Base-by-base conservation (phyloP, 2,888 invertebrate species). In the Spilosoma lubricipeda region DNA sequence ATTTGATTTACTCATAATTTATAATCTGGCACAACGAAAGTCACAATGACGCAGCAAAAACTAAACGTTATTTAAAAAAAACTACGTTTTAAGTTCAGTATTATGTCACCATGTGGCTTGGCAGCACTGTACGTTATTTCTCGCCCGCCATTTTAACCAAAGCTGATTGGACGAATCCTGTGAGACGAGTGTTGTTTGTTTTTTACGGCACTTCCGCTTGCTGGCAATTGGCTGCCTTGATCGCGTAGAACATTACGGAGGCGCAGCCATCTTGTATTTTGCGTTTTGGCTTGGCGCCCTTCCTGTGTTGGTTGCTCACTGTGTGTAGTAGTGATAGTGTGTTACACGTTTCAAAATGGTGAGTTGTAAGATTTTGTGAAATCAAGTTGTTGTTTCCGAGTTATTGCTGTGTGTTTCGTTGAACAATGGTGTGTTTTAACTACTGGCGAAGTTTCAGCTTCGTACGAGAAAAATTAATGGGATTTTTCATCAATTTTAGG, bases 401-500 rank as follows among this genome's bases (percentile, higher is more conserved):
- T 82, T 91, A 88, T 92, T 89, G 86, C 85, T 87, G 90, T 92
- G 91, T 89, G 81, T 89, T 92, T 91, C 81, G 86, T 85, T 91
- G 91, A 80, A 89, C 86, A 86, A 89, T 88, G 85, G 85, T 94
- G 91, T 94, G 85, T 87, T 90, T 88, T 90, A 91, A 87, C 71
- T 90, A 88, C 96, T 96, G 95, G 93, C 96, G 86, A 96, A 97
- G 93, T 97, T 97, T 96, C 94, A 95, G 89, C 89, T 77, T 80
- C 83, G 95, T 96, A 95, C 88, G 94, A 95, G 89, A 80, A 93
- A 96, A 96, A 95, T 96, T 96, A 96, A 96, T 92, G 83, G 90
- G 91, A 84, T 93, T 96, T 95, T 95, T 93, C 90, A 88, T 89
- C 88, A 93, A 95, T 96, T 97, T 93, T 96, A 98, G 99, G 99